Percentiles rank a stretch among this genome's conserved stretches.
Conservation (phyloP, 2,888 invertebrate genomes). For the Caenorhabditis drosophilae region DNA sequence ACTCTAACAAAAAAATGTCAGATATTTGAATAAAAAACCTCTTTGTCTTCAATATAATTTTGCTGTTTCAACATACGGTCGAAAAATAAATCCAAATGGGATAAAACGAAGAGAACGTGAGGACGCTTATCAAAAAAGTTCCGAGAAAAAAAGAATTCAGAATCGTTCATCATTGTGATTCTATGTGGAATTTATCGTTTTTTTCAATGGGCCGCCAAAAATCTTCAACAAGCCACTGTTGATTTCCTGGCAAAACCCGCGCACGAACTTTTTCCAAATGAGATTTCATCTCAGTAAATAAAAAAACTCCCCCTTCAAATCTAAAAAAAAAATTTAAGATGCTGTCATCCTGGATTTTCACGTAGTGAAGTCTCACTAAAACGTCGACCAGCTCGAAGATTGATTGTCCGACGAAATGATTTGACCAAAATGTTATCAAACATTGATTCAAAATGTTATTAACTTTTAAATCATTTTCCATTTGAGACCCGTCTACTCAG, state of each 20-base stretch:
- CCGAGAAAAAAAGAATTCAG: no score
- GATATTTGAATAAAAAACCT: slow-evolving; percentile 59
- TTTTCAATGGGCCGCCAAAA: slow-evolving; percentile 37
- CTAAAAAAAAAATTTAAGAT: no score
- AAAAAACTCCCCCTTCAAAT: no score
- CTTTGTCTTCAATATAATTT: slow-evolving; percentile 60
- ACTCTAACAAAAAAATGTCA: not conserved
- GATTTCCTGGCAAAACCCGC: slow-evolving; percentile 56
- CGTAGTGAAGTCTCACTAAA: no score
- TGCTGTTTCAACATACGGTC: slow-evolving; percentile 23
- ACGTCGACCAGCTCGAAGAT: not conserved
- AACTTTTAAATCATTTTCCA: not conserved
- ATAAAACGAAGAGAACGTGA: slow-evolving; percentile 42
- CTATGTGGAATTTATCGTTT: slow-evolving; percentile 30
- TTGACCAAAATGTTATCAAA: slow-evolving; percentile 8
- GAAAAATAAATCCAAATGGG: slow-evolving; percentile 13
- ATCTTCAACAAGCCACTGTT: slow-evolving; percentile 43
- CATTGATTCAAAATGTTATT: slow-evolving; percentile 15
- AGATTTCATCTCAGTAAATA: slow-evolving; percentile 18
- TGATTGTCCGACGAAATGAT: slow-evolving; percentile 4
- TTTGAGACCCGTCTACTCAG: no score
- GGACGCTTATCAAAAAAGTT: no score
- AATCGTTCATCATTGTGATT: slow-evolving; percentile 38
- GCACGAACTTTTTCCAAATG: slow-evolving; percentile 44
- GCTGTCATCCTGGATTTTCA: no score